Evolutionary conservation across 2,113 vertebrate species (phyloP).

Genomic region (Serilophus lunatus): DNA sequence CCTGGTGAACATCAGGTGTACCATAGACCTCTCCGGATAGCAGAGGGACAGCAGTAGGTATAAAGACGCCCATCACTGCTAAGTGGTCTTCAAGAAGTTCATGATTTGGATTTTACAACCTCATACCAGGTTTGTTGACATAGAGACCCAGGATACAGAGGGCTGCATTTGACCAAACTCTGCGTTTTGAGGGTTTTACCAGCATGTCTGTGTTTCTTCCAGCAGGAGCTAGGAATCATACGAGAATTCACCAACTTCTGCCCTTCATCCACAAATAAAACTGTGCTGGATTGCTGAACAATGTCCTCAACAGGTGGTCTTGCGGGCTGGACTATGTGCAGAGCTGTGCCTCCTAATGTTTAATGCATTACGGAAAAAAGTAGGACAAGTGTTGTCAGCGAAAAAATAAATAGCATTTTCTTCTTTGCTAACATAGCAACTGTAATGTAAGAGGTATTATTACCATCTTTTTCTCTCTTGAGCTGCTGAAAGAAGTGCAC

Average conservation of each 20-base stretch:
- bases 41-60: background rate
- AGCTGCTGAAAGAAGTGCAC: background rate
- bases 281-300: background rate
- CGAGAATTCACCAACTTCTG: background rate
- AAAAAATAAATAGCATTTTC: background rate
- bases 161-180: background rate
- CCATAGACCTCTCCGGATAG: background rate
- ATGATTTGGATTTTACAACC: background rate
- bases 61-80: background rate
- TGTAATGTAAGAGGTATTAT: background rate
- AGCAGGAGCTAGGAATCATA: background rate
- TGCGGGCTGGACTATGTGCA: background rate
- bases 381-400: background rate
- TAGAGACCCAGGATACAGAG: background rate
- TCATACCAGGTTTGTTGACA: background rate
- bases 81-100: background rate
- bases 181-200: background rate
- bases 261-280: background rate
- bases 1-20: background rate
- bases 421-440: background rate
- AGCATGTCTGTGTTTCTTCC: background rate
- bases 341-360: background rate
- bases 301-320: background rate
- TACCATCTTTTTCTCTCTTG: background rate
- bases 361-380: background rate